Evolutionary conservation across 2,888 invertebrate genomes (phyloP).

Genomic region (Thera britannica): DNA sequence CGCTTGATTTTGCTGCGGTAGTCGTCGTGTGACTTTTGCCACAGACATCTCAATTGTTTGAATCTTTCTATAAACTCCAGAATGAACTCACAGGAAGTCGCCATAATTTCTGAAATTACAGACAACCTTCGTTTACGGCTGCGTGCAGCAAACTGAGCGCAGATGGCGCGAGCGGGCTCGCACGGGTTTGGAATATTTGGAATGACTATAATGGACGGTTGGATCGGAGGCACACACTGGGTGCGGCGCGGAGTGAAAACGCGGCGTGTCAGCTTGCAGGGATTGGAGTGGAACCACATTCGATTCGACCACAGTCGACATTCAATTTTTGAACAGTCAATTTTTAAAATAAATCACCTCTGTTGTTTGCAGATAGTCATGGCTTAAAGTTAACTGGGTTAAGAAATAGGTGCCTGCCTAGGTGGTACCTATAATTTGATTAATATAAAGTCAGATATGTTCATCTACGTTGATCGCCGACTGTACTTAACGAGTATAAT

Average conservation of each 20-base stretch:
- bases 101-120: not conserved
- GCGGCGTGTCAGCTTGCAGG: not conserved
- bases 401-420: no score
- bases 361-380: no score
- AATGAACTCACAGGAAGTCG: not conserved
- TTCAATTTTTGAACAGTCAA: not conserved
- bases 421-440: no score
- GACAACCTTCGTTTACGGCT: not conserved
- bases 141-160: not conserved
- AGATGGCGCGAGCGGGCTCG: not conserved
- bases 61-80: not conserved
- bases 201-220: not conserved
- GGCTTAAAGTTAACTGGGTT: no score
- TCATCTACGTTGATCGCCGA: no score
- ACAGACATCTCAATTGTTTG: not conserved
- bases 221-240: not conserved
- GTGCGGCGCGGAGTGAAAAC: not conserved
- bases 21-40: not conserved
- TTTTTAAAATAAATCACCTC: no score
- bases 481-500: no score
- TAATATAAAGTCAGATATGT: no score
- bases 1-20: not conserved
- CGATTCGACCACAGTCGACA: not conserved
- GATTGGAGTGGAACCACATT: not conserved
- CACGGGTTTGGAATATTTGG: not conserved